phyloP scores from a whole-genome alignment of 1,140 invertebrate species.

The Polypedilum pembai region DNA sequence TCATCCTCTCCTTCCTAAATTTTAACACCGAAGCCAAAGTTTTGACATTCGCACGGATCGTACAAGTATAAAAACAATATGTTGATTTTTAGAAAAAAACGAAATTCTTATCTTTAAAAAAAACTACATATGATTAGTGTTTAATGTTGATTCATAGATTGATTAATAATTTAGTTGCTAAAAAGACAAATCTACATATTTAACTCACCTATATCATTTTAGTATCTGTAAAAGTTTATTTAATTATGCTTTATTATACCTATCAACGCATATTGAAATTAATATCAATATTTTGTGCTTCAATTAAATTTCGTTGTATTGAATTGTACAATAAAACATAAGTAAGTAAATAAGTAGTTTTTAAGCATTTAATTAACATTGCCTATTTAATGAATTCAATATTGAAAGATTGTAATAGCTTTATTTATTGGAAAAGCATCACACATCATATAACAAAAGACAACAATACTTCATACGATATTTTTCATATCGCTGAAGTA shows the following conservation, averaged over 20 bases:
- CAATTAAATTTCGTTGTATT: no score
- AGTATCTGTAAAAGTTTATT: neutral
- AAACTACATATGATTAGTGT: neutral
- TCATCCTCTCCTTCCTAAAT: neutral
- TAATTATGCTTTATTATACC: neutral
- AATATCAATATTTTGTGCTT: no score
- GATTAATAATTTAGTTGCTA: slow-evolving; percentile 8
- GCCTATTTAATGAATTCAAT: no score
- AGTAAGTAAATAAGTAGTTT: no score
- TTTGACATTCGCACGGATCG: neutral
- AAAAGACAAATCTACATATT: neutral
- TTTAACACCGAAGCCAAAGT: slow-evolving; percentile 3
- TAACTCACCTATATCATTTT: slow-evolving; percentile 13
- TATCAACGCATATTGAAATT: neutral
- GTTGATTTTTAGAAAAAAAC: neutral
- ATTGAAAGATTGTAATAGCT: no score
- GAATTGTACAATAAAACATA: no score
- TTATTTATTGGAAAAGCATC: no score
- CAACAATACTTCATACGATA: no score
- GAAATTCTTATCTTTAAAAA: neutral
- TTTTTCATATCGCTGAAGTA: no score
- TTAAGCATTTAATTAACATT: no score
- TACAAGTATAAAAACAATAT: neutral
- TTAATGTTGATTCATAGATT: slow-evolving; percentile 8
- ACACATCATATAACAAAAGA: no score